Evolutionary conservation across 2,888 invertebrate species (phyloP), one percentile per base, ranked within the genome.

Genomic region (Xestobium rufovillosum): DNA sequence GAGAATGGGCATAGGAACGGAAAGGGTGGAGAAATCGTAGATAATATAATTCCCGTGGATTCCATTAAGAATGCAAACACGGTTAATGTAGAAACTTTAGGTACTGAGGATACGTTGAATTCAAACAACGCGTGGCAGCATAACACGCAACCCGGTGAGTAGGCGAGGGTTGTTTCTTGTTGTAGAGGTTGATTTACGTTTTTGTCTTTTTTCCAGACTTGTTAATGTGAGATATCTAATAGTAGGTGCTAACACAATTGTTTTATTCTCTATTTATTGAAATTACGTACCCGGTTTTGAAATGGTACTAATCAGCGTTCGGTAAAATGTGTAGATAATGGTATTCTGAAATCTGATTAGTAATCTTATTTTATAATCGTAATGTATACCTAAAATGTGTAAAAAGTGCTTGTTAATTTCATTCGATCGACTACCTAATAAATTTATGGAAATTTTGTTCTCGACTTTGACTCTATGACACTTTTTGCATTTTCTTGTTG

Each of bases 81-180:
- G 46, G 60, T 63, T 48, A 59, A 57, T 40, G 55, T 59, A 51
- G 62, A 61, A 48, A 57, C 62, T 38, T 52, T 64, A 51, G 57
- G 58, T 53, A 55, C 55, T 32, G 59, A 60, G 41, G 65, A 65
- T 56, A 60, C 64, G 39, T 52, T 65, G 55, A 65, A 65, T 59
- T 65, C 64, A 51, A 66, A 66, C 54, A 64, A 63, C 53, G 51
- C 63, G 44, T 66, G 65, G 65, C 63, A 64, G 51, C 52, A 52
- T 46, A 49, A 49, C 42, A 59, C 61, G 43, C 62, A 62, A 53
- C 63, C 60, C 38, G 52, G 55, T 53, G 42, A 49, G 51, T 62
- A 55, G 39, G 56, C 55, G 54, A 56, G 57, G 54, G 50, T 58
- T 48, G 46, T 56, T 43, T 53, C 47, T 45, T 55, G 56, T 55